Evolutionary conservation across 2,113 vertebrate species (phyloP), one percentile per base, ranked within the genome.

Genomic region (Perognathus longimembris): DNA sequence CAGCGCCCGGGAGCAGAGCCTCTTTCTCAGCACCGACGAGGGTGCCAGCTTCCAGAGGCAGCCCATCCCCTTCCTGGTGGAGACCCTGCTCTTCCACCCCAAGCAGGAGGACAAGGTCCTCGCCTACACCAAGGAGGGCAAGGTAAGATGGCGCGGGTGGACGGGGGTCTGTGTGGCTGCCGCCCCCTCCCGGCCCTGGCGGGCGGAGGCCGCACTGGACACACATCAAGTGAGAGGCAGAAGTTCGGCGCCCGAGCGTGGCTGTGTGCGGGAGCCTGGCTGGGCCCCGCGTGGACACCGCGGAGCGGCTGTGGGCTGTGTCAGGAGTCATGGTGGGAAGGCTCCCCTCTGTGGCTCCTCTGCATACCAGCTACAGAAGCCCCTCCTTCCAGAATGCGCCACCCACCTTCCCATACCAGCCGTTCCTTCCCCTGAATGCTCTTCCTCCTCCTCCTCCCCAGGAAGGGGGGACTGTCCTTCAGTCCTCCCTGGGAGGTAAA

Each of bases 41-140:
- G 99, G 99, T 3, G 97, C 98, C 50, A 99, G 98, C 57, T 99
- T 99, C 98, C 99, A 99, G 97, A 98, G 98, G 26, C 98, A 99
- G 79, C 97, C 98, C 0, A 95, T 99, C 69, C 90, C 96, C 91
- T 99, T 99, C 98, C 98, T 97, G 11, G 98, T 99, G 54, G 99
- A 99, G 83, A 98, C 98, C 0, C 97, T 99, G 26, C 93, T 99
- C 92, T 99, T 99, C 97, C 99, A 99, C 96, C 99, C 99, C 0
- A 99, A 98, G 93, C 98, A 99, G 28, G 99, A 99, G 95, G 99
- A 99, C 97, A 99, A 99, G 96, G 96, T 99, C 32, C 98, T 99
- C 89, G 99, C 99, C 88, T 99, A 99, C 97, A 99, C 98, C 96
- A 99, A 98, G 93, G 99, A 99, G 63, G 97, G 98, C 94, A 98